Percentiles rank a stretch among this genome's conserved stretches.
phyloP scores from a whole-genome alignment of 2,113 vertebrate genomes.

The Zosterops hypoxanthus region DNA sequence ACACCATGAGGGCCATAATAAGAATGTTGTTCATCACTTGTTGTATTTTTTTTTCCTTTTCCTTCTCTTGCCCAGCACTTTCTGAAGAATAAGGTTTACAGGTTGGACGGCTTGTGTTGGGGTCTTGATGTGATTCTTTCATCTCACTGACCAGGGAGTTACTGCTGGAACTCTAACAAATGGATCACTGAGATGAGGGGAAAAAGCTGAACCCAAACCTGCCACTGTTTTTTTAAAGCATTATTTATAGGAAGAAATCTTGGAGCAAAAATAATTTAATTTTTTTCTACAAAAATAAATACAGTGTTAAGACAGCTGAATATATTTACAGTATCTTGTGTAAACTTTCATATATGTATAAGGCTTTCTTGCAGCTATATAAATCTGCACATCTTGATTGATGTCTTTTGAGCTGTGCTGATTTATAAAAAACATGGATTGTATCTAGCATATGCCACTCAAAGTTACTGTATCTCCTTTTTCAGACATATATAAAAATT shows the following conservation, averaged over 20 bases:
- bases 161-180: background rate
- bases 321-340: slow-evolving; percentile 8
- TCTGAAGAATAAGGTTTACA: background rate
- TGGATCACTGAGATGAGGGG: background rate
- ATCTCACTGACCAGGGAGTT: background rate
- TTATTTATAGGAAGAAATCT: background rate
- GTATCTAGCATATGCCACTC: slow-evolving; percentile 16
- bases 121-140: background rate
- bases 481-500: slow-evolving; percentile 1
- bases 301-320: slow-evolving; percentile 18
- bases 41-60: background rate
- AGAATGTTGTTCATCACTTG: background rate
- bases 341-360: background rate
- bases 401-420: background rate
- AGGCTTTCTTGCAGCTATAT: background rate
- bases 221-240: background rate
- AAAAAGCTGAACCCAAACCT: background rate
- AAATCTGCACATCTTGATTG: slow-evolving; percentile 8
- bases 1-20: slow-evolving; percentile 10
- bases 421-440: background rate
- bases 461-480: background rate
- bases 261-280: background rate
- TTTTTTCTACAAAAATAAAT: background rate
- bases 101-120: background rate
- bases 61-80: background rate